Evolutionary conservation across 2,888 invertebrate genomes (phyloP), one percentile per base, ranked within the genome.

Genomic region (Patella depressa): DNA sequence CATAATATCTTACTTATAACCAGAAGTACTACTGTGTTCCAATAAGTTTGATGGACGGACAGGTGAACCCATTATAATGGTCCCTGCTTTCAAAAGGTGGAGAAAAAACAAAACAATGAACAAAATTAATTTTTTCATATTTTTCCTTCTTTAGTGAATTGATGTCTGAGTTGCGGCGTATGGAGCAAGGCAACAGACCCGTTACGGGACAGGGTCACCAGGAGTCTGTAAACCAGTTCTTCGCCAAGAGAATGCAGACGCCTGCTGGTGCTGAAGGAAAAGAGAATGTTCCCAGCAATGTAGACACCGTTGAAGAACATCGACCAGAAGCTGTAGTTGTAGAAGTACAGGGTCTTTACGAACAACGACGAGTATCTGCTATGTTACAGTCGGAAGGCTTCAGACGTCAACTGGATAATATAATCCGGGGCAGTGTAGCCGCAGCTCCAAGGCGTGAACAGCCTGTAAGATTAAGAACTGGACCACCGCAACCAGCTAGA

Each of bases 331-430:
- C 87, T 34, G 86, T 89, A 53, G 84, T 88, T 2, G 88, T 90
- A 9, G 91, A 91, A 82, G 90, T 91, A 14, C 88, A 88, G 72
- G 90, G 89, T 12, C 81, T 91, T 55, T 87, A 89, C 3, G 87
- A 90, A 70, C 85, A 88, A n/a, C 86, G 88, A n/a, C 85, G 89
- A n/a, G 91, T 91, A 1, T 89, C 90, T 2, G 87, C 85, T 72
- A 74, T 88, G 5, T 84, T 91, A 2, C 87, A 88, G 72, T 88
- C 89, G 19, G 79, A 79, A 17, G 80, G 78, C 3, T 91, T 91
- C 81, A 81, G 90, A 45, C 82, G 88, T 24, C 85, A 85, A 15
- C 84, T 91, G 5, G 91, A 91, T 81, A 87, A 85, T 74, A 85
- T 89, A 45, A 87, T 91, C 45, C 83, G 90, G 54, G 87, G 86